A percentile compares a stretch with the other conserved stretches of the same genome.
Conservation (phyloP, 2,888 invertebrate species). For the Ichneumoninae sp. region DNA sequence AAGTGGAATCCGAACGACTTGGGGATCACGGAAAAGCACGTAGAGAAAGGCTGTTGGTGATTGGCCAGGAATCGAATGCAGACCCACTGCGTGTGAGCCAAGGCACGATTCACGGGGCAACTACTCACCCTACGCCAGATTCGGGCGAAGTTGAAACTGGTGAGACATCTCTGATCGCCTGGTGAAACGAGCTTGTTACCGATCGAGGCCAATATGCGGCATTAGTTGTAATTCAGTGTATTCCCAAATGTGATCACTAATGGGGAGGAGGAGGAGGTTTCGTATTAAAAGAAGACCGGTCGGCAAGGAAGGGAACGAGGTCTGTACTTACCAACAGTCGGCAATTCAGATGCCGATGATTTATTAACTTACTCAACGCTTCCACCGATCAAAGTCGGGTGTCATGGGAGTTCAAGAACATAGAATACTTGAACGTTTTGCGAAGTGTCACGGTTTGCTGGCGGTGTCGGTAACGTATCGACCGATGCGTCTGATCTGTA, state of each 20-base stretch:
- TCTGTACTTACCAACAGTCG: background rate
- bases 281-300: background rate
- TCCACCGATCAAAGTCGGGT: too few species aligned
- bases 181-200: background rate
- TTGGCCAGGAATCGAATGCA: background rate
- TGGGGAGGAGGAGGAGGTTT: background rate
- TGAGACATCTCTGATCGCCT: background rate
- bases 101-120: background rate
- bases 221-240: background rate
- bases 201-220: background rate
- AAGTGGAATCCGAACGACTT: background rate
- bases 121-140: background rate
- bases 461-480: background rate
- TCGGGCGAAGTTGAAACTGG: background rate
- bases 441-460: background rate
- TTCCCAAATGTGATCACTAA: background rate
- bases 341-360: background rate
- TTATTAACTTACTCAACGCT: too few species aligned
- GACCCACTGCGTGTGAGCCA: background rate
- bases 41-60: background rate
- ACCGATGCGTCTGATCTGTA: too few species aligned
- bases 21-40: background rate
- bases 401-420: too few species aligned
- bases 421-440: too few species aligned
- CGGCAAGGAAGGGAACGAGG: background rate